Conservation (phyloP, 2,113 vertebrate species). For the Peucedramus taeniatus region DNA sequence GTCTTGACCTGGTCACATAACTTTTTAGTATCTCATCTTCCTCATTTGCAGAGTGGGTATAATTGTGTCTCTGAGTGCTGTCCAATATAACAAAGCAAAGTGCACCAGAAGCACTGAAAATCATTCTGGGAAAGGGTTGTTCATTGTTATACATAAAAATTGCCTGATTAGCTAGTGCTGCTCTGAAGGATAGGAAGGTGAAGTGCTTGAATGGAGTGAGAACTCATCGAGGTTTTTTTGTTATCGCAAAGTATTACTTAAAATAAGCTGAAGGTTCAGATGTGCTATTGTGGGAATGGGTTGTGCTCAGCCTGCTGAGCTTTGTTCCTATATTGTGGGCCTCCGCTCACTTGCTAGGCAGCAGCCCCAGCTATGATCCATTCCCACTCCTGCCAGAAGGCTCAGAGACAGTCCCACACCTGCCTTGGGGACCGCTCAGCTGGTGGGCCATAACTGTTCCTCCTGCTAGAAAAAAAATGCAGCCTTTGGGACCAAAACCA, state of each 20-base stretch:
- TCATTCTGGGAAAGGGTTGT: not conserved
- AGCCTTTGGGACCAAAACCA: slow-evolving; percentile 34
- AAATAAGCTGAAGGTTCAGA: not conserved
- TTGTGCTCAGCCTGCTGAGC: not conserved
- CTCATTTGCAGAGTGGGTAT: not conserved
- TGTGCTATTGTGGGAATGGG: not conserved
- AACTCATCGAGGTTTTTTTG: not conserved
- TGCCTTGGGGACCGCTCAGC: slow-evolving; percentile 41
- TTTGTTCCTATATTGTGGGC: not conserved
- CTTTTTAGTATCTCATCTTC: not conserved
- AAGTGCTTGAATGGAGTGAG: not conserved
- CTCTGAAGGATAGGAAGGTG: not conserved
- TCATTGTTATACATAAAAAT: slow-evolving; percentile 8
- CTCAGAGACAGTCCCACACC: not conserved
- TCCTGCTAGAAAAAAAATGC: not conserved
- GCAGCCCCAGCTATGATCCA: not conserved
- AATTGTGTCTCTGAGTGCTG: not conserved
- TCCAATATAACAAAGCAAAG: not conserved
- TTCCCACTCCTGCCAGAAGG: not conserved
- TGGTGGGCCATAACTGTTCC: not conserved
- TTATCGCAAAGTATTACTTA: not conserved
- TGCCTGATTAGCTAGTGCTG: not conserved
- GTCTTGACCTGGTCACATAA: not conserved
- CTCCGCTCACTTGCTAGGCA: not conserved
- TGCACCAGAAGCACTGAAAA: not conserved